Base-by-base conservation (phyloP, 2,888 invertebrate species). In the Meloe dianella region DNA sequence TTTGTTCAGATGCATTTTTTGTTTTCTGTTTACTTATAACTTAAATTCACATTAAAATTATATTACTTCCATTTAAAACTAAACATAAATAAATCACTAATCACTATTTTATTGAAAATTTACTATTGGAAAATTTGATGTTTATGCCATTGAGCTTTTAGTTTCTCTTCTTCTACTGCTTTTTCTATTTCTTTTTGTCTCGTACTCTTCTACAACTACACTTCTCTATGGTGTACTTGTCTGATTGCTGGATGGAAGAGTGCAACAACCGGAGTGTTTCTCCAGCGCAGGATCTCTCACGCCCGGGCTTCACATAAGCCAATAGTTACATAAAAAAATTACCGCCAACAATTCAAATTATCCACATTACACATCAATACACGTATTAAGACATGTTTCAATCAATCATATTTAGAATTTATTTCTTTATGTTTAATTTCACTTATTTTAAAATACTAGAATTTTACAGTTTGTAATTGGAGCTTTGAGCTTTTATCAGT, bases 211-310 rank as follows among this genome's bases (percentile, higher is more conserved):
- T 20, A 51, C 51, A 12, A 51, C 54, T 14, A 54, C 54, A 54
- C 54, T 27, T 27, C 54, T 10, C 27, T 54, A 22, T 51, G 10
- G 1, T 27, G 22, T 54, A 54, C 27, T 54, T 54, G 10, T 27
- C 54, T 54, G 24, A 24, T 54, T 10, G 24, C 54, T 54, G 54
- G 54, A 27, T n/a, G 70, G 64, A 68, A 70, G 75, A 77, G 79
- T 77, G 78, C 79, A 79, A 78, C 78, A 79, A 79, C 78, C 79
- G 74, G 75, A 77, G 74, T 73, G 73, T 70, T 66, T 65, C 67
- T 74, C 60, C 70, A 66, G 75, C 76, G 77, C 77, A 74, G 72
- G 76, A 73, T 71, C 71, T 74, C 71, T 74, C 73, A 73, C 72
- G 71, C 73, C 74, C 74, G 67, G 69, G 63, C 57, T 57, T 51